Base-by-base conservation (phyloP, 30 jellyfish, hydroid and myxozoan species). In the Cassiopea andromeda region DNA sequence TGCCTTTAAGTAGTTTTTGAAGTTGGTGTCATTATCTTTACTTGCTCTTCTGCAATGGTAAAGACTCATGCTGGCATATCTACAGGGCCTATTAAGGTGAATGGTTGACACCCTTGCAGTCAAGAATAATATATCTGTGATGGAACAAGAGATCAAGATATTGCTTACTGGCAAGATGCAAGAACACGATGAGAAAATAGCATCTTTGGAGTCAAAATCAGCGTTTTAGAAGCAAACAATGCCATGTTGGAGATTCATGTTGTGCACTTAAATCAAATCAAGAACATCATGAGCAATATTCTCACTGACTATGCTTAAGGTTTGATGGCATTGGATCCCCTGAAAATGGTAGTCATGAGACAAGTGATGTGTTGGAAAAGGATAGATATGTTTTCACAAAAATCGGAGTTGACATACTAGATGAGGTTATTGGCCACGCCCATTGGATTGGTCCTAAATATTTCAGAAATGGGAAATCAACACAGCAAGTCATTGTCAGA, bases 301-400 rank as follows among this genome's bases (percentile, higher is more conserved):
- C 83, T 73, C 83, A 60, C 83, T 7, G 83, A 73, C 38, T 73
- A 45, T 73, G 83, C 60, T 45, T 73, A 68, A 68, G 77, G 77
- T 4, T 68, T 68, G 77, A 17, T 43, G 77, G 47, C 77, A 68
- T 68, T 43, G 83, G 83, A 73, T 73, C 38, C 59, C 48, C 83
- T 73, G 83, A 38, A 73, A 46, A 27, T 73, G 48, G 83, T 27
- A 27, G 38, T 73, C 83, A 73, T 7, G 83, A 73, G 60, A 73
- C 38, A 27, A 27, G 38, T 27, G 38, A 27, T 27, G 38, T 27
- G 38, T 27, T 27, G 38, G 38, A 27, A 27, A 27, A 27, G 38
- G 38, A 27, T 27, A 27, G 38, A 27, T 27, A 27, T 27, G 38
- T 27, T 27, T 27, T 27, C 38, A 27, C 38, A 27, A 27, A 27